Evolutionary conservation across 2,888 invertebrate species (phyloP), one percentile per base, ranked within the genome.

Genomic region (Augochlorella aurata): DNA sequence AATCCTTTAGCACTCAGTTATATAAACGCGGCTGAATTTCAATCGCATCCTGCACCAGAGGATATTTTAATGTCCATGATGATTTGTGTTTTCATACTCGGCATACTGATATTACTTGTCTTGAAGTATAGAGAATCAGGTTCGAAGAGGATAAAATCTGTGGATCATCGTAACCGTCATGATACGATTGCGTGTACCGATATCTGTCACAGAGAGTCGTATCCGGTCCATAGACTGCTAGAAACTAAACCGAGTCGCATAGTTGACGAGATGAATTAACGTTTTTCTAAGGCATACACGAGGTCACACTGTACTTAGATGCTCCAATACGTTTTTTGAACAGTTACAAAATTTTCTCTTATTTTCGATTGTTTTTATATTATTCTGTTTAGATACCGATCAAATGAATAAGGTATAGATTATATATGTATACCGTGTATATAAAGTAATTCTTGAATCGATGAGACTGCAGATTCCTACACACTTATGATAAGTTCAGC

Each of bases 81-180:
- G 18, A 61, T 65, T 24, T 66, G 84, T 16, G 38, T 84, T 21
- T 76, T 81, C 29, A 7, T 69, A 9, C 29, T 85, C 4, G 78
- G 76, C 1, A 21, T 61, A 16, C 66, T 85, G 5, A 74, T 54
- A 0, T 21, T 75, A 8, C 1, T 81, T 0, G 69, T 52, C 21
- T 3, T 72, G 14, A 78, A 54, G 24, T 81, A 16, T 50, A 14
- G 61, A 8, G 79, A 68, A 58, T 16, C 14, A 45, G 29, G 10
- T 14, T 44, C 38, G 12, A 70, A 12, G 12, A 47, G 1, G 29
- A 61, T 65, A 16, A 24, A 29, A 29, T 24, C 58, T 14, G 21
- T 16, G 66, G 69, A 54, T 44, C n/a, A 38, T 63, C 63, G 8
- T 1, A 61, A 68, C 16, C 14, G 14, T 18, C 54, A 14, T 2